Base-by-base conservation (phyloP, 2,888 invertebrate species). In the Lepeophtheirus nordmannii region DNA sequence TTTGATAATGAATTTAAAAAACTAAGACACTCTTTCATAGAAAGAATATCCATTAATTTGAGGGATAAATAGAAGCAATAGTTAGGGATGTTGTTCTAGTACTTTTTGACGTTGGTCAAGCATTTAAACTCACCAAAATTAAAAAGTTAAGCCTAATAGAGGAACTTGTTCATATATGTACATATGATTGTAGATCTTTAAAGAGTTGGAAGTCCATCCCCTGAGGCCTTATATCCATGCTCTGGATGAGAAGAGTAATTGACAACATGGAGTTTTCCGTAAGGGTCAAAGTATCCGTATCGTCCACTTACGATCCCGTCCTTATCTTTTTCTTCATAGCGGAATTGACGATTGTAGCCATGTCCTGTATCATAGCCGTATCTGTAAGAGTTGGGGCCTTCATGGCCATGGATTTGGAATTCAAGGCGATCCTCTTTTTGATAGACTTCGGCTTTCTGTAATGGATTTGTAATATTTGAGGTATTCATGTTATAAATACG, bases 291-390 rank as follows among this genome's bases (percentile, higher is more conserved):
- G 75, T 85, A 88, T 57, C 88, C 88, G 73, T 86, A 89, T 72
- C 86, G 85, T 12, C 88, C 88, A 71, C 82, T 83, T 58, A 88
- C 85, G 68, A 82, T 78, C 8, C 88, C 88, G 67, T 85, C 82
- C 69, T 82, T 82, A 75, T 86, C 83, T 65, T 84, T 80, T 74
- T 88, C 87, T 75, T 89, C 89, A 73, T 81, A 84, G 68, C 87
- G 82, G 74, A 87, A 89, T 72, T 87, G 87, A 37, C 88, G 81
- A 76, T 86, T 86, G 75, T 84, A 82, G 67, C 87, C 87, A 77
- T 84, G 83, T 72, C 88, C 88, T 62, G 87, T 88, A 74, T 88
- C 87, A 75, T 81, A 87, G 72, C 89, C 88, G 75, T 87, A 88
- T 75, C 87, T 84, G 75, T 88, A 88, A 70, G 85, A 85, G 73